Conservation (phyloP, 1,140 invertebrate genomes). For the Scaptomyza hsui region DNA sequence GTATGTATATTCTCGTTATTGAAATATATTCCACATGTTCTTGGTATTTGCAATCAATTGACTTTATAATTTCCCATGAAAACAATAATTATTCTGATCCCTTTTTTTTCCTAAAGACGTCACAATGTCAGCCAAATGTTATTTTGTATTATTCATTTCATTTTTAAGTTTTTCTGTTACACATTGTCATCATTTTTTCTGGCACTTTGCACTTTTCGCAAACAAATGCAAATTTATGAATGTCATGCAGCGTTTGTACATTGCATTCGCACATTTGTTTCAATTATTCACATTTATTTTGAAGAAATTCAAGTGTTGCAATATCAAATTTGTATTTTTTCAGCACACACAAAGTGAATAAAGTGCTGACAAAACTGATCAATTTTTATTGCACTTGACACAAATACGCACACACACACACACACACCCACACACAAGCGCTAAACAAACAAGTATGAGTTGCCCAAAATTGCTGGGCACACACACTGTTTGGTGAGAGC, state of each 20-base stretch:
- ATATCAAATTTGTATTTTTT: background rate
- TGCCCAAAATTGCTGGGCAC: constrained; percentile 56
- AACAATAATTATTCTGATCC: no score
- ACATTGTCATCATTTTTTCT: background rate
- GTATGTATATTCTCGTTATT: no score
- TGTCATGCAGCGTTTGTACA: constrained; percentile 1
- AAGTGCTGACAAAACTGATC: constrained; percentile 41
- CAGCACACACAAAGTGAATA: constrained; percentile 4
- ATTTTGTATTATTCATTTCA: background rate
- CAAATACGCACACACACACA: constrained; percentile 3
- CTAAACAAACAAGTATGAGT: constrained; percentile 52
- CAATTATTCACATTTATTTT: constrained; percentile 66
- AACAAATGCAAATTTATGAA: constrained; percentile 49
- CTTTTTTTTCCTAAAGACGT: no score
- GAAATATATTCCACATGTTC: no score
- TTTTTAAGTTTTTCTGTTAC: no score
- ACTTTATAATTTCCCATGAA: no score
- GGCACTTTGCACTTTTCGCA: constrained; percentile 5
- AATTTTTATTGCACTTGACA: constrained; percentile 59
- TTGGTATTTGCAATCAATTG: no score
- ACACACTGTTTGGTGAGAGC: constrained; percentile 10
- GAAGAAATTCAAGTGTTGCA: constrained; percentile 4
- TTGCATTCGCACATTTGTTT: constrained; percentile 50
- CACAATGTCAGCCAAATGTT: no score
- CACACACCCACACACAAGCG: constrained; percentile 8